Conservation (phyloP, 2,113 vertebrate species). For the Parus major region DNA sequence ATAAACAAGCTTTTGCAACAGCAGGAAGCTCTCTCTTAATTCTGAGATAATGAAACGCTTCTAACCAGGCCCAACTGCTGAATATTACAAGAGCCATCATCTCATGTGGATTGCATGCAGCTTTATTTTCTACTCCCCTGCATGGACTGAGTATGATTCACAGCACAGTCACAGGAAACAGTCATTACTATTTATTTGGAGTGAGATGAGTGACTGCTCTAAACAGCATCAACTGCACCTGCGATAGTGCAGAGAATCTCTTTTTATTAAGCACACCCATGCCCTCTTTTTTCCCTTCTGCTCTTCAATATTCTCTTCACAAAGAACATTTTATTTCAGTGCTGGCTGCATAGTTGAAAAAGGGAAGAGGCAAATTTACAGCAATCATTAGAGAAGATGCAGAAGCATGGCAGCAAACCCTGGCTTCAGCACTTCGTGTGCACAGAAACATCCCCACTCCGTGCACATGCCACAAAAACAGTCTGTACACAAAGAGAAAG, state of each 20-base stretch:
- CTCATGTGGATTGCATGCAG: slow-evolving; percentile 43
- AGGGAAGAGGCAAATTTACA: slow-evolving; percentile 35
- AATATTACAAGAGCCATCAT: slow-evolving; percentile 59
- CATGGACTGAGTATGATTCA: slow-evolving; percentile 56
- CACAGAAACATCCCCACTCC: not conserved
- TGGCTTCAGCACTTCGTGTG: not conserved
- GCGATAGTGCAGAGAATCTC: not conserved
- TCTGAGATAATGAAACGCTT: slow-evolving; percentile 67
- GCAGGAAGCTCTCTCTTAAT: slow-evolving; percentile 70
- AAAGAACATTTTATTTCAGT: slow-evolving; percentile 32
- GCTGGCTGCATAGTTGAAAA: not conserved
- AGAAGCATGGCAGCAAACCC: not conserved
- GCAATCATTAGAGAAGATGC: not conserved
- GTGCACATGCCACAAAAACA: not conserved
- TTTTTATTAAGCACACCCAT: slow-evolving; percentile 30
- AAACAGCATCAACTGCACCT: slow-evolving; percentile 52
- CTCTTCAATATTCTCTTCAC: slow-evolving; percentile 50
- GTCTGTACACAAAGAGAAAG: not conserved
- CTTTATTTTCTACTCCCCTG: slow-evolving; percentile 59
- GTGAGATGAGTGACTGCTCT: slow-evolving; percentile 45
- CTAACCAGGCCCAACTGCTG: slow-evolving; percentile 52
- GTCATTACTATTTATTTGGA: slow-evolving; percentile 66
- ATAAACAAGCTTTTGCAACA: slow-evolving; percentile 69
- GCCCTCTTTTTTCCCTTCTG: not conserved
- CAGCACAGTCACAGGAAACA: slow-evolving; percentile 59